Base-by-base conservation (phyloP, 1,140 invertebrate genomes). In the Pseudoatta argentina region DNA sequence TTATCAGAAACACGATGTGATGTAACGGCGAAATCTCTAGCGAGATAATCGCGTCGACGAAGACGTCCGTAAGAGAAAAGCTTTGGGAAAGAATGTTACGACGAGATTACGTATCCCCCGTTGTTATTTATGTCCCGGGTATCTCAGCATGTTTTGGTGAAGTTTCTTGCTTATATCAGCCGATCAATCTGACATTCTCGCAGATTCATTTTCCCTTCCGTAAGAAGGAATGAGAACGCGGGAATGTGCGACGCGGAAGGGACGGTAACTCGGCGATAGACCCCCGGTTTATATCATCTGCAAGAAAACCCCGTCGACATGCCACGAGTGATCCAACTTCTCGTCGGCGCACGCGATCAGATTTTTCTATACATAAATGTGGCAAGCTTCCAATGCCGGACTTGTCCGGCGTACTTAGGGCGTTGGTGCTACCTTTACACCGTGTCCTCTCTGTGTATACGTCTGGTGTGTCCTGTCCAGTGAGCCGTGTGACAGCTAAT, bases 401-500 rank as follows among this genome's bases (percentile, higher is more conserved):
- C 86, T 71, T 81, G 89, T 91, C 87, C 79, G 85, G 85, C 76
- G 61, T 89, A 82, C 89, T 91, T 91, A 91, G 90, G 61, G 86
- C 76, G 81, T 73, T 71, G 67, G 57, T 77, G 85, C 85, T 91
- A 91, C 89, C 89, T 91, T 90, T 88, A 85, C 90, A 90, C 89
- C 79, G 87, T 82, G 87, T 88, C 57, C 86, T 76, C 85, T 64
- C 48, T 63, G 64, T 88, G 61, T 92, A 91, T 89, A 88, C 82
- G 63, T 63, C 86, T 86, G 85, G 76, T 87, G 92, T 93, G 91
- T 93, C 92, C 92, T 94, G 94, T 95, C 94, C 93, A 95, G 91
- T 94, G 94, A 95, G 94, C 92, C 93, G 93, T 93, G 91, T 94
- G 95, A 95, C 95, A 95, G 94, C 94, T 95, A 95, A 95, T 95